Evolutionary conservation across 2,888 invertebrate species (phyloP).

Genomic region (Pasiphila rectangulata): DNA sequence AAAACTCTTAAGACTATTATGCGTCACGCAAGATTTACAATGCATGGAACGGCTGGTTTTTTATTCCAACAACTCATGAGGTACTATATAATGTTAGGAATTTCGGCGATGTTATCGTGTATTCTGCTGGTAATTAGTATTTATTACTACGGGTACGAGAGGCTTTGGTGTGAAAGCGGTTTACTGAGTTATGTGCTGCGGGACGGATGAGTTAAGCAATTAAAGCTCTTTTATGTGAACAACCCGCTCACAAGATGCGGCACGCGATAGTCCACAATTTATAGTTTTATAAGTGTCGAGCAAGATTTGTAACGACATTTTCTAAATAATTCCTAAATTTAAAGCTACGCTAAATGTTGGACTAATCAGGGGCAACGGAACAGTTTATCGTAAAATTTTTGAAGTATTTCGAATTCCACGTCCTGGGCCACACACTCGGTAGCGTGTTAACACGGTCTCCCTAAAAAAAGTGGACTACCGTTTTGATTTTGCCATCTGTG

Average conservation of each 20-base stretch:
- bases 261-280: conserved; percentile 65
- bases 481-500: conserved; percentile 70
- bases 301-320: conserved; percentile 41
- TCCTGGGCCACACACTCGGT: conserved; percentile 61
- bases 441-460: conserved; percentile 50
- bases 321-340: conserved; percentile 11
- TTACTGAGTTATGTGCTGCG: conserved; percentile 65
- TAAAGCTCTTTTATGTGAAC: conserved; percentile 67
- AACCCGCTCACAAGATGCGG: conserved; percentile 60
- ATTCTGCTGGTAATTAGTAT: conserved; percentile 79
- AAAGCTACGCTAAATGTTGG: conserved; percentile 14
- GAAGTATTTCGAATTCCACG: conserved; percentile 30
- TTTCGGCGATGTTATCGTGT: conserved; percentile 73
- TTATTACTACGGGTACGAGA: conserved; percentile 64
- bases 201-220: conserved; percentile 71
- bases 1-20: conserved; percentile 70
- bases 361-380: conserved; percentile 14
- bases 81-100: conserved; percentile 60
- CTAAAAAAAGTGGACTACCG: conserved; percentile 55
- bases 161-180: conserved; percentile 66
- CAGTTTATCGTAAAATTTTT: conserved; percentile 25
- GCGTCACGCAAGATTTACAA: conserved; percentile 76
- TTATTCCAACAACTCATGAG: conserved; percentile 49
- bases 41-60: conserved; percentile 62
- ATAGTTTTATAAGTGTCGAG: conserved; percentile 53